phyloP scores from a whole-genome alignment of 2,113 vertebrate genomes.

The Ascaphus truei region DNA sequence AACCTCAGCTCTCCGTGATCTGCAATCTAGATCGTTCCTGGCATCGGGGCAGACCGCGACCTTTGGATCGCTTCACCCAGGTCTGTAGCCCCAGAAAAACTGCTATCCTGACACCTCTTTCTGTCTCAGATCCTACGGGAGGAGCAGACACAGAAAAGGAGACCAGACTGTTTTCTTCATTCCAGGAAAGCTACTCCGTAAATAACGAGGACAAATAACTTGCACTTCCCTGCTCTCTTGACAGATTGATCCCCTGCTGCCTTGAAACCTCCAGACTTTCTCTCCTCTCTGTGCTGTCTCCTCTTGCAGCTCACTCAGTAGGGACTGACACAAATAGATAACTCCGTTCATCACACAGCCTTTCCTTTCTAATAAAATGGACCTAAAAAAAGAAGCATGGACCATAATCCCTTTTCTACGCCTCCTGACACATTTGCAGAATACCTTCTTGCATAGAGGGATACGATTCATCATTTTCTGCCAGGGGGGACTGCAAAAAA shows the following conservation, averaged over 20 bases:
- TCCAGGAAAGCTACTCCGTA: too few species aligned
- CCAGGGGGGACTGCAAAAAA: neutral
- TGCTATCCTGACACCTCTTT: too few species aligned
- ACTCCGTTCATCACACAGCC: neutral
- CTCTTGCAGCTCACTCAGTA: neutral
- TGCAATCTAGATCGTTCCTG: too few species aligned
- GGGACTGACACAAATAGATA: constrained; percentile 7
- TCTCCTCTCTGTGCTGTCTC: neutral
- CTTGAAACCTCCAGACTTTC: neutral
- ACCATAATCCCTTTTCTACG: neutral
- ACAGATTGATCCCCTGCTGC: constrained; percentile 12
- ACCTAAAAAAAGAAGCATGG: neutral
- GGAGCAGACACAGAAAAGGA: neutral
- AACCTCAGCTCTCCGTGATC: too few species aligned
- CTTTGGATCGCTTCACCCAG: too few species aligned
- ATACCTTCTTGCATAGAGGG: neutral
- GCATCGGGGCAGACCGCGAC: too few species aligned
- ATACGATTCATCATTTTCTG: neutral
- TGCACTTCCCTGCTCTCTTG: neutral
- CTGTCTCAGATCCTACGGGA: neutral
- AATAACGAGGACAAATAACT: constrained; percentile 21
- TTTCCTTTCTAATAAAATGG: neutral
- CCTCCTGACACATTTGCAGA: neutral
- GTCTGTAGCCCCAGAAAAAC: too few species aligned
- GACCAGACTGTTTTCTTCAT: neutral